phyloP scores from a whole-genome alignment of 2,113 vertebrate species.

The Eurypyga helias region DNA sequence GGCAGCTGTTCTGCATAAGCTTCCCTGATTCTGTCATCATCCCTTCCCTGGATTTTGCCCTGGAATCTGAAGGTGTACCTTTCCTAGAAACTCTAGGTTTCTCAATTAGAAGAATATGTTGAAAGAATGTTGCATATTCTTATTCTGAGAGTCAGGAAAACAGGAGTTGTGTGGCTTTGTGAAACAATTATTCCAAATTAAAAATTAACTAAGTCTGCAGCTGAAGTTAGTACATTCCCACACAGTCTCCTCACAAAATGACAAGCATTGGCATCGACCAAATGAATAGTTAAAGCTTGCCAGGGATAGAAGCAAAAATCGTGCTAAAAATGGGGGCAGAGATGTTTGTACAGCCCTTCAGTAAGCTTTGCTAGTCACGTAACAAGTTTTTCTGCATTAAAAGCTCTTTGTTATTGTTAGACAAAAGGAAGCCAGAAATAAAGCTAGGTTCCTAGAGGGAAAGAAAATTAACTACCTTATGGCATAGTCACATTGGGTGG shows the following conservation, averaged over 20 bases:
- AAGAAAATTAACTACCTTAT: neutral
- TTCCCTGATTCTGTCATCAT: neutral
- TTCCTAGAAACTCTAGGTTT: neutral
- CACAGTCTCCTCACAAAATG: neutral
- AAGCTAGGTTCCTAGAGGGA: neutral
- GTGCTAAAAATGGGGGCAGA: neutral
- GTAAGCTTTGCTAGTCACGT: neutral
- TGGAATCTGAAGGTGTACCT: neutral
- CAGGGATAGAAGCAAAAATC: neutral
- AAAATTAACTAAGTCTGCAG: neutral
- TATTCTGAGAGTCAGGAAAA: neutral
- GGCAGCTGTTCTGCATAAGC: neutral
- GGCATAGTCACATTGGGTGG: neutral
- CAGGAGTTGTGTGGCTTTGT: neutral
- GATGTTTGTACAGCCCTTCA: neutral
- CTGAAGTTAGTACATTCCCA: neutral
- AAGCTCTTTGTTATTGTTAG: neutral
- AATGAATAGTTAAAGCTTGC: neutral
- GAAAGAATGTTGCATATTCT: neutral
- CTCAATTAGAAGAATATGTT: neutral
- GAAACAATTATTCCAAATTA: neutral
- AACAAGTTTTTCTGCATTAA: neutral
- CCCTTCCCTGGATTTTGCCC: neutral
- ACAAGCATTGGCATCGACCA: neutral
- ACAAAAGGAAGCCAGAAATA: neutral